Conservation (phyloP, 2,113 vertebrate species). For the Lutjanus erythropterus region DNA sequence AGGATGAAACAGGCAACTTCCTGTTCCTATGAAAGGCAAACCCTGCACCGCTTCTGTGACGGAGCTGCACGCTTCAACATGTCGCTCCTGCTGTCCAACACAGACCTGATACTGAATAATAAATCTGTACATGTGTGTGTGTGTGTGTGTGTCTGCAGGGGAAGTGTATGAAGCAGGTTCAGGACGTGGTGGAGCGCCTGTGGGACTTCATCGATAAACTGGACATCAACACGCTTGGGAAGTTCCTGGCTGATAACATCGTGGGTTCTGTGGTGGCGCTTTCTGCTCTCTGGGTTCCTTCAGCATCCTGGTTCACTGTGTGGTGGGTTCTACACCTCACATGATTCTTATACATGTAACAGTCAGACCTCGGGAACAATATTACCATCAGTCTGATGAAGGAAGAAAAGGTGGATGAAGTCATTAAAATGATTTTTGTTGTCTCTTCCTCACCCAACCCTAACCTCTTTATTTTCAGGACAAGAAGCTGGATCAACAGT, state of each 20-base stretch:
- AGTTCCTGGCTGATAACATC: conserved; percentile 96
- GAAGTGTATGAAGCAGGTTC: conserved; percentile 96
- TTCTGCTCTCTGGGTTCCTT: conserved; percentile 95
- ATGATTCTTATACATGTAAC: too few species aligned
- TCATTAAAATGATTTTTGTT: background rate
- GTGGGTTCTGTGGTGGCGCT: conserved; percentile 96
- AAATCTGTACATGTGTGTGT: background rate
- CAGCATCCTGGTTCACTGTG: conserved; percentile 96
- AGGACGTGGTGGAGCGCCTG: conserved; percentile 96
- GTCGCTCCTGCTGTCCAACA: fast-evolving
- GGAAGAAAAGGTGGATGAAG: too few species aligned
- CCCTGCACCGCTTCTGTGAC: conserved; percentile 96
- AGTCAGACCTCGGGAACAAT: too few species aligned
- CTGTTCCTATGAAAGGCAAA: conserved; percentile 95
- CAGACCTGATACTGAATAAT: too few species aligned
- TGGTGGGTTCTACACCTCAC: conserved; percentile 86
- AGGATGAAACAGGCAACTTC: conserved; percentile 72
- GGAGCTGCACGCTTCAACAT: conserved; percentile 82
- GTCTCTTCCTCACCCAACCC: too few species aligned
- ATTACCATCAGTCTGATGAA: too few species aligned
- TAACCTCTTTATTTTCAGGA: conserved; percentile 85
- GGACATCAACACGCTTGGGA: conserved; percentile 96
- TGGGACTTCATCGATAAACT: conserved; percentile 98
- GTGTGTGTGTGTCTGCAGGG: conserved; percentile 83
- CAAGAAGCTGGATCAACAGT: conserved; percentile 94